Base-by-base conservation (phyloP, 2,888 invertebrate species). In the Colletes collaris region DNA sequence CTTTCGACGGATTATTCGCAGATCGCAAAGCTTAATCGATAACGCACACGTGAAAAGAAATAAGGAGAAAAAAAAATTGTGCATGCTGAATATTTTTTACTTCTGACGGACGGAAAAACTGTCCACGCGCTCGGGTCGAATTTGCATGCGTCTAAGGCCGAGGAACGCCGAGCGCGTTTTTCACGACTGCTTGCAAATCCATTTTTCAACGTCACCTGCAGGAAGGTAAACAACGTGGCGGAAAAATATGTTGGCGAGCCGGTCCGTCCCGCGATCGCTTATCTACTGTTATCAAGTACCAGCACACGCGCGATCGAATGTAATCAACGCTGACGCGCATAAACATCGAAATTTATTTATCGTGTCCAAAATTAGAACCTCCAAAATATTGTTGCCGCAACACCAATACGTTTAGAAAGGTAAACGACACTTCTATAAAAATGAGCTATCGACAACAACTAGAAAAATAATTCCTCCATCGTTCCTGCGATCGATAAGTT, bases 221-320 rank as follows among this genome's bases (percentile, higher is more conserved):
- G 44, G 65, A 60, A 69, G 70, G 70, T 52, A 55, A 67, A 66
- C 73, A 59, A 58, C 64, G 49, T 62, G 13, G 10, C 19, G 27
- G 62, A 35, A 50, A 27, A 60, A 63, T 72, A 40, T 50, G 40
- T 10, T 27, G 62, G 52, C 59, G 50, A 13, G 16, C 58, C 16
- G 35, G 68, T 60, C 75, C 59, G 27, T 50, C 62, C 55, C 64
- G 60, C 53, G 64, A 70, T 49, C 59, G 70, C 74, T 85, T 85
- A 81, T 76, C 79, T 66, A 50, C 50, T 71, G 76, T 81, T 83
- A 85, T 85, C 85, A 59, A 50, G 60, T 35, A 37, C 37, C 37
- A 44, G n/a, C 19, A 69, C 73, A 16, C 60, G 56, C 49, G 65
- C 60, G 60, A 66, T 69, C 69, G 60, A 78, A 79, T 78, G 81